Evolutionary conservation across 1,140 invertebrate genomes (phyloP).

Genomic region (Radopholus similis): DNA sequence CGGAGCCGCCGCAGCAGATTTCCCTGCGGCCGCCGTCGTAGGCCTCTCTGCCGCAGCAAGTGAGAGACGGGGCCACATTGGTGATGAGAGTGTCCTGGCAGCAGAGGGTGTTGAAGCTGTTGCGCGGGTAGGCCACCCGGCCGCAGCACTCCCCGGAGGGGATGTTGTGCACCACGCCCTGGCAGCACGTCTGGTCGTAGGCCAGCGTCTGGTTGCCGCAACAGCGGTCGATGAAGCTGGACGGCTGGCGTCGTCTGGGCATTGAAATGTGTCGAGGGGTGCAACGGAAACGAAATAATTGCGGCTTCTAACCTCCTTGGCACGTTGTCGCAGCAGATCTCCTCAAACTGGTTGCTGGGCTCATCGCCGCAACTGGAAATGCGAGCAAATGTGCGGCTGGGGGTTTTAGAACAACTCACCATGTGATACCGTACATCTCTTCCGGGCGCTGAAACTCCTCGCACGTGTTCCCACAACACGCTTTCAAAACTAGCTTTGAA

Average conservation of each 20-base stretch:
- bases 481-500: constrained; percentile 32
- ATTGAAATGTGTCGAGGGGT: too few relatives aligned
- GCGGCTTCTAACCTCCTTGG: constrained; percentile 16
- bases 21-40: constrained; percentile 43
- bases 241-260: constrained; percentile 25
- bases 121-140: constrained; percentile 37
- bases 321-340: constrained; percentile 49
- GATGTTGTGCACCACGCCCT: constrained; percentile 46
- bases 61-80: constrained; percentile 28
- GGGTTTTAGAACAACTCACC: neutral
- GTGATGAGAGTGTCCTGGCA: constrained; percentile 39
- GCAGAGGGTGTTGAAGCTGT: constrained; percentile 44
- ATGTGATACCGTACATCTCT: constrained; percentile 45
- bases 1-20: constrained; percentile 41
- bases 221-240: constrained; percentile 37
- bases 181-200: constrained; percentile 51
- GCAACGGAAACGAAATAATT: too few relatives aligned
- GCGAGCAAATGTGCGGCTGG: neutral
- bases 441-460: constrained; percentile 42
- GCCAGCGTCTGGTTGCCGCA: constrained; percentile 45
- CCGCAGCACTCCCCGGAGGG: constrained; percentile 50
- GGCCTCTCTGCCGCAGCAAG: constrained; percentile 17
- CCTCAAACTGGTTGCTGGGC: constrained; percentile 47
- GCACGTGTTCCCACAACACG: constrained; percentile 44
- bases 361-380: constrained; percentile 33